Percentiles rank a stretch among this genome's conserved stretches.
Evolutionary conservation across 1,140 invertebrate genomes (phyloP).

Genomic region (Drosophila persimilis): DNA sequence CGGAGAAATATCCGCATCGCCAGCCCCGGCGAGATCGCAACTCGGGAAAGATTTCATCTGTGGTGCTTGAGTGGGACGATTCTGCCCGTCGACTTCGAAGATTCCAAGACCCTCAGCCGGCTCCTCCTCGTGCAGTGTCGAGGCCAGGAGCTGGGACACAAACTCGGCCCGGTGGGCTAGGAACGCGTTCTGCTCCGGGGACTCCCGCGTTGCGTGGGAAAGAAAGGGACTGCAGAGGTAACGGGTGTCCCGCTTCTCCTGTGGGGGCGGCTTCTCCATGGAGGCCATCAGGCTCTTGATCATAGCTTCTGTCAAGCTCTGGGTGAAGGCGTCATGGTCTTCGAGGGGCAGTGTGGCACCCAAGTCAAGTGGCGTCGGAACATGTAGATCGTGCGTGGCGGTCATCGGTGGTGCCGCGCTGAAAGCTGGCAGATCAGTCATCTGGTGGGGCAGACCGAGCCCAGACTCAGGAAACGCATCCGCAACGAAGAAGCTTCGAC

Average conservation of each 20-base stretch:
- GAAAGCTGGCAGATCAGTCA: too few species aligned
- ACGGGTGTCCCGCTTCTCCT: constrained; percentile 32
- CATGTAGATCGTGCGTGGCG: too few species aligned
- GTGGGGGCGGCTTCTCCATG: constrained; percentile 13
- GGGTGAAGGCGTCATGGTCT: constrained; percentile 5
- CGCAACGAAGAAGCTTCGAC: not conserved
- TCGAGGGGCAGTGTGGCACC: constrained; percentile 23
- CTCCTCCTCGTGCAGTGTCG: constrained; percentile 58
- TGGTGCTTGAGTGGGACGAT: not conserved
- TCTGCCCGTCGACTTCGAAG: not conserved
- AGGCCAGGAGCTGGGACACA: constrained; percentile 57
- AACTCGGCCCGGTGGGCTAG: constrained; percentile 57
- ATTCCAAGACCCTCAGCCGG: constrained; percentile 3
- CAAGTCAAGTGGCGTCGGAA: constrained; percentile 1
- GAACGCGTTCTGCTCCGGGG: constrained; percentile 32
- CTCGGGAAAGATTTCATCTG: constrained; percentile 25
- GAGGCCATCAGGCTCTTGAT: not conserved
- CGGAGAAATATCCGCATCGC: constrained; percentile 46
- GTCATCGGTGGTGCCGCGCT: too few species aligned
- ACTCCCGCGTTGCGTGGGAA: not conserved
- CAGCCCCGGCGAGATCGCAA: constrained; percentile 49
- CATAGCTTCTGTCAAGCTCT: too few species aligned
- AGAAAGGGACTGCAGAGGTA: constrained; percentile 61
- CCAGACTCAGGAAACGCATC: too few species aligned
- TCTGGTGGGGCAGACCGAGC: too few species aligned